Evolutionary conservation across 2,888 invertebrate genomes (phyloP), one percentile per base, ranked within the genome.

Genomic region (Eristalis arbustorum): DNA sequence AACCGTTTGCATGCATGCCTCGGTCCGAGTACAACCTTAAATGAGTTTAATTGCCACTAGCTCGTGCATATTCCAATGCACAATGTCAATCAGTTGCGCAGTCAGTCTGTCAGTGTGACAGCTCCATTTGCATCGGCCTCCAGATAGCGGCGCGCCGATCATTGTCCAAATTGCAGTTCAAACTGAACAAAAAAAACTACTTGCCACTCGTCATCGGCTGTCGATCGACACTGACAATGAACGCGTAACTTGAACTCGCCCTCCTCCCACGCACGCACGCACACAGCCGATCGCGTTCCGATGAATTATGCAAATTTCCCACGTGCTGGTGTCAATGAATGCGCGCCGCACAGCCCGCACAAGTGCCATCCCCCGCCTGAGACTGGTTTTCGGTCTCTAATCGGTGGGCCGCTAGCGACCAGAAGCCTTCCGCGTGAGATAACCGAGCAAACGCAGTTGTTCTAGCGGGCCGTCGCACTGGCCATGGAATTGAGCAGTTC

Each of bases 141-240:
- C 61, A 34, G 13, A 56, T 68, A 23, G 34, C 42, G 31, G 42
- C 22, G 18, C 42, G 28, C 66, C 28, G 25, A 5, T 42, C 22
- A 34, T 13, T 62, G 62, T n/a, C 49, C 83, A 42, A 83, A 69
- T 59, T 49, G 61, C 71, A 71, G 40, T 49, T 49, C 49, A 49
- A 59, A 59, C 25, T 59, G 40, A 66, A 69, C 22, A 1, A 37
- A 31, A 61, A 76, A 76, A 78, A 40, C 37, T 56, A 49, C 37
- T 34, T 6, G 25, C 28, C 66, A 67, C 42, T 49, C 18, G 49
- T 49, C 49, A 49, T 18, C 49, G 49, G 49, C 18, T 49, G 18
- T 18, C 68, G 37, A 40, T 77, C 64, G 73, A 56, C 85, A 74
- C 59, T 85, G 85, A 82, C 85, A 85, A 78, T 85, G 85, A 85